phyloP scores from a whole-genome alignment of 2,113 vertebrate species.

The Sisor rabdophorus region DNA sequence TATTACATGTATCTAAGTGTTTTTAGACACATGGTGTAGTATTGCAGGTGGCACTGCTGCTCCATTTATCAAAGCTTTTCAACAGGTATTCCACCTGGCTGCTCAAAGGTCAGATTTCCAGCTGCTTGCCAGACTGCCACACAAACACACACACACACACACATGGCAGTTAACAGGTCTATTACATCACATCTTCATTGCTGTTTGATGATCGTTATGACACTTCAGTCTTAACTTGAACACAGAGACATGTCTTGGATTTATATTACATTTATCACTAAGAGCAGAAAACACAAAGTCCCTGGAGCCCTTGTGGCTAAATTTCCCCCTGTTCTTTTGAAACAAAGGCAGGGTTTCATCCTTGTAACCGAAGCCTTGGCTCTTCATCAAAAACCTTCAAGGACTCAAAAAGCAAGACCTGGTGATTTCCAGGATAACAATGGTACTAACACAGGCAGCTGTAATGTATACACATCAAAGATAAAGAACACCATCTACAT shows the following conservation, averaged over 20 bases:
- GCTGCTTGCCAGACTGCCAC: conserved; percentile 23
- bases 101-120: conserved; percentile 44
- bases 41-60: neutral
- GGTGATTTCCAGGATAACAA: conserved; percentile 17
- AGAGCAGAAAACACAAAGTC: conserved; percentile 15
- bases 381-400: conserved; percentile 3
- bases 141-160: conserved; percentile 11
- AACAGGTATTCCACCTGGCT: conserved; percentile 40
- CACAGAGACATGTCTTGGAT: conserved; percentile 11
- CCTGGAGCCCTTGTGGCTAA: conserved; percentile 20
- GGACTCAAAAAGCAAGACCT: conserved; percentile 12
- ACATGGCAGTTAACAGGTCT: conserved; percentile 6
- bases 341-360: conserved; percentile 34
- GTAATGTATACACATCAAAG: neutral
- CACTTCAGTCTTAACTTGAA: conserved; percentile 4
- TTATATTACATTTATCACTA: conserved; percentile 13
- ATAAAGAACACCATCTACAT: neutral
- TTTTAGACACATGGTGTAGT: neutral
- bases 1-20: too few species aligned
- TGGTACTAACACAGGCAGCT: neutral
- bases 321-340: conserved; percentile 8
- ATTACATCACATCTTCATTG: conserved; percentile 32
- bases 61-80: conserved; percentile 33
- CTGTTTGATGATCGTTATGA: conserved; percentile 21
- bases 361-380: conserved; percentile 26